Evolutionary conservation across 2,797 vertebrate species (phyloP), one percentile per base, ranked within the genome.

Genomic region (Threskiornis aethiopicus): DNA sequence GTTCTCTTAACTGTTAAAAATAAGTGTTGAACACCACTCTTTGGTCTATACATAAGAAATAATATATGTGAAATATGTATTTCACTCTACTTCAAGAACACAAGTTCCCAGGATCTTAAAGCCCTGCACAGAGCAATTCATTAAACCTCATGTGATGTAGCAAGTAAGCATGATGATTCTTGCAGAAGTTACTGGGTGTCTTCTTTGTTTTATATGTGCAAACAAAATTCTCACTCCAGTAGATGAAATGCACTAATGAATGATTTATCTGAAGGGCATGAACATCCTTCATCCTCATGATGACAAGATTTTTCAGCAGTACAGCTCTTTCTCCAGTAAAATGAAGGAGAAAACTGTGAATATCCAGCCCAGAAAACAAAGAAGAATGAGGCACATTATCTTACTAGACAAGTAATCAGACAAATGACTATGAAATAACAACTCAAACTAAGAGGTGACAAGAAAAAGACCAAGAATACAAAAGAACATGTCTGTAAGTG

Each of bases 291-390:
- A 79, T 71, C 52, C 66, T 97, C 70, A 67, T 46, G 35, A 24
- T 96, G 61, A 97, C 80, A 97, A 97, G 49, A 73, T 90, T 93
- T 93, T 94, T 95, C 87, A 86, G 77, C 41, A 79, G 46, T 46
- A 46, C 44, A 65, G 57, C 75, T 71, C 55, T 64, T 62, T 78
- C 39, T 61, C 55, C 9, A 8, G 3, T 84, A 80, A 97, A 97
- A 95, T 52, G 33, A 93, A 90, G 54, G 37, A 87, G 42, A 94
- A 86, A 93, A 51, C 21, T 73, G 44, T 39, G 58, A 79, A 58
- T 44, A 90, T 65, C 22, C 22, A 84, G 11, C 16, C 26, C 41
- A 80, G 73, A 65, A 94, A 47, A 91, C 55, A 95, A 97, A 93
- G 18, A 80, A n/a, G 7, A 92, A 91, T 84, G 42, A 91, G 55